Percentiles rank a stretch among this genome's conserved stretches.
Conservation (phyloP, 2,797 vertebrate genomes). For the Chiroxiphia lanceolata region DNA sequence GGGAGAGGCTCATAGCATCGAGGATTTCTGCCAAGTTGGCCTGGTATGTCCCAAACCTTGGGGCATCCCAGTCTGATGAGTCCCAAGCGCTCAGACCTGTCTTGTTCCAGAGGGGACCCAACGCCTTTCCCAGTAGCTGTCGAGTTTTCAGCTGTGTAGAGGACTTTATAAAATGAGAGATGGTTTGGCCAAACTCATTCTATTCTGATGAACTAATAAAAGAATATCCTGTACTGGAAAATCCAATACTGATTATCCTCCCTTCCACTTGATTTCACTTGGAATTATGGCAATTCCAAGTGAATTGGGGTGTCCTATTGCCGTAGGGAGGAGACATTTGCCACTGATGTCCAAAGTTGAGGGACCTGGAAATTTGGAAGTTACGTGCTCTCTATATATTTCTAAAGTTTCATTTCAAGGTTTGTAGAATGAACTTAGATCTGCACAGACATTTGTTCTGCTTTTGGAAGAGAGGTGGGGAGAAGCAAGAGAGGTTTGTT, state of each 20-base stretch:
- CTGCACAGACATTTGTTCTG: not conserved
- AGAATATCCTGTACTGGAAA: not conserved
- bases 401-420: not conserved
- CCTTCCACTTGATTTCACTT: not conserved
- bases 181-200: not conserved
- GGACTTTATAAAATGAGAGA: not conserved
- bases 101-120: not conserved
- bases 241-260: not conserved
- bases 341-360: not conserved
- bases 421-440: not conserved
- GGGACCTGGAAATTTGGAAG: not conserved
- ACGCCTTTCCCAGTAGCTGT: not conserved
- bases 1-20: not conserved
- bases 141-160: not conserved
- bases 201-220: not conserved
- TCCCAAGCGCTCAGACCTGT: not conserved
- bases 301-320: fast-evolving
- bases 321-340: not conserved
- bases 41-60: not conserved
- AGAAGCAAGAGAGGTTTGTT: not conserved
- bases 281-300: not conserved
- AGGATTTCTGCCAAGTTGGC: not conserved
- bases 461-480: not conserved
- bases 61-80: fast-evolving
- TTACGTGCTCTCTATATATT: not conserved